Base-by-base conservation (phyloP, 2,113 vertebrate genomes). In the Sitta europaea region DNA sequence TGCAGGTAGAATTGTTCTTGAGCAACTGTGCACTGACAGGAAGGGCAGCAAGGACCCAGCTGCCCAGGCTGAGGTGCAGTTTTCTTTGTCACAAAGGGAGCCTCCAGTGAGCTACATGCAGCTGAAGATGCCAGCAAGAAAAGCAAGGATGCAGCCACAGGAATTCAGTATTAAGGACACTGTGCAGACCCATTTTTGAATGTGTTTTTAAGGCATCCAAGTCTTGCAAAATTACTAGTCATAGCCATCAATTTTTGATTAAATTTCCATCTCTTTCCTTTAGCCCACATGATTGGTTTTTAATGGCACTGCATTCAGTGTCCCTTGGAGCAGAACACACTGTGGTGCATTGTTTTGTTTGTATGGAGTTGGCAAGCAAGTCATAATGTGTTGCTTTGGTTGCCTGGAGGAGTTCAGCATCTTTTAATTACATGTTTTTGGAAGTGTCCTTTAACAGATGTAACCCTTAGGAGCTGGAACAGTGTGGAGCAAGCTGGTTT, bases 261-360 rank as follows among this genome's bases (percentile, higher is more conserved):
- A 65, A 36, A 75, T 82, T 78, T 90, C 62, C 36, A 13, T 68
- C 51, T 79, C 25, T 72, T 82, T 62, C 33, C 66, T 27, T 67
- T 80, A 70, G 81, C 42, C 35, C 28, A 42, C 66, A 11, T 15
- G 47, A 17, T 17, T 61, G 29, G 24, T 81, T 40, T 80, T 83
- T 74, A 92, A 50, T 77, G 67, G 79, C 74, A 9, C 40, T 74
- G 35, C 38, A 35, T 88, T 83, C 38, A 14, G 31, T 23, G 31
- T 88, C 66, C 61, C 55, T 82, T 21, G 75, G 83, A 66, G 68
- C 17, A 2, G 27, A 83, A 58, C 70, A 90, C 24, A 6, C 27
- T 73, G 72, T 63, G 53, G n/a, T 71, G 67, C 24, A 42, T 92
- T 95, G 71, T 89, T 95, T 51, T 68, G 38, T 76, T 95, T 75